Conservation (phyloP, 2,113 vertebrate species). For the Aplodontia rufa region DNA sequence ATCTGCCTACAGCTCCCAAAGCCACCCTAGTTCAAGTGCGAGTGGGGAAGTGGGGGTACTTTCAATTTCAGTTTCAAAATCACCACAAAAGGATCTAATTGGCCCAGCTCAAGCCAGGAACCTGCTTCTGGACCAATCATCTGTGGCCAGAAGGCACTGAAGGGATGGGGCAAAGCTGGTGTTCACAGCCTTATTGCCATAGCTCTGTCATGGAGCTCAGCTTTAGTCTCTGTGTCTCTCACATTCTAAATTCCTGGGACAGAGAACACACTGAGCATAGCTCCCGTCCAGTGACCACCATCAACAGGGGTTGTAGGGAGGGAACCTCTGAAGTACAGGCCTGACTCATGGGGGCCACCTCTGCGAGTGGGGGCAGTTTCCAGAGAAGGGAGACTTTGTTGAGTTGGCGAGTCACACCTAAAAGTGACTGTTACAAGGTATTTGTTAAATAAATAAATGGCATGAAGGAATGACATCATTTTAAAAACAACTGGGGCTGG, state of each 20-base stretch:
- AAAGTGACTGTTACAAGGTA: not conserved
- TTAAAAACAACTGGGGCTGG: not conserved
- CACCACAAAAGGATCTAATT: not conserved
- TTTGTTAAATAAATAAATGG: slow-evolving; percentile 8
- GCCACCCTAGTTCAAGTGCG: not conserved
- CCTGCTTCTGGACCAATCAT: not conserved
- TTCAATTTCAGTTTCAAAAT: not conserved
- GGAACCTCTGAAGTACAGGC: not conserved
- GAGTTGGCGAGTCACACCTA: not conserved
- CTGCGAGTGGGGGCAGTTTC: not conserved
- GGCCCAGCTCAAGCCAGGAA: not conserved
- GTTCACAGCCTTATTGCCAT: not conserved
- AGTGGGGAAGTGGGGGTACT: not conserved
- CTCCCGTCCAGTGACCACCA: not conserved
- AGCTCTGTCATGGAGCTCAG: not conserved
- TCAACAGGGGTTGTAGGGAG: not conserved
- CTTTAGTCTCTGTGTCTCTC: not conserved
- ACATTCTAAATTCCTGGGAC: not conserved
- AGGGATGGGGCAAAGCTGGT: not conserved
- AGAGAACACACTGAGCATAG: not conserved
- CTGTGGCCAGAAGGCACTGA: not conserved
- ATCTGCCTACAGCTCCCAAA: not conserved
- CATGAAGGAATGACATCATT: slow-evolving; percentile 8
- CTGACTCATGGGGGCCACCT: not conserved
- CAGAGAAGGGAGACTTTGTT: not conserved